A percentile compares a stretch with the other conserved stretches of the same genome.
Evolutionary conservation across 2,113 vertebrate species (phyloP).

Genomic region (Heterotilapia buettikoferi): DNA sequence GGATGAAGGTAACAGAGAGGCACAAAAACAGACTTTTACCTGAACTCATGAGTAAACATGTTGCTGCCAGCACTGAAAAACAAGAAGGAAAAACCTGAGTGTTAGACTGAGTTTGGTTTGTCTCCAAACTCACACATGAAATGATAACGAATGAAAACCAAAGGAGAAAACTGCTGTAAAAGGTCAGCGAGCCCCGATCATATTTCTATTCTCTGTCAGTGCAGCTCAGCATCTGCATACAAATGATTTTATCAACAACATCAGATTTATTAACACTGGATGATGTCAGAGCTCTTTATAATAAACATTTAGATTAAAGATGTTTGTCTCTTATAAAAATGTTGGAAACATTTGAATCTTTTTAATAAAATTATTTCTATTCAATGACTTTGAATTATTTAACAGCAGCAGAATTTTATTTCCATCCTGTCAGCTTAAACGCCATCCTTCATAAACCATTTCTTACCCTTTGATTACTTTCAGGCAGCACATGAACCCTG

Average conservation of each 20-base stretch:
- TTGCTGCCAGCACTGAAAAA: background rate
- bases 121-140: background rate
- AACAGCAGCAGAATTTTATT: background rate
- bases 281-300: background rate
- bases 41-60: background rate
- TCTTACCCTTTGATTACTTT: background rate
- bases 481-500: background rate
- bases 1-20: fast-evolving
- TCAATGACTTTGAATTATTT: background rate
- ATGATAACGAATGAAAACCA: fast-evolving
- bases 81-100: background rate
- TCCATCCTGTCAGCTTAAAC: background rate
- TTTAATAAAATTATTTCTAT: fast-evolving
- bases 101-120: background rate
- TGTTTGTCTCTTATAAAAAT: background rate
- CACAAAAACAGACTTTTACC: background rate
- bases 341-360: background rate
- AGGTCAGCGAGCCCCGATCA: background rate
- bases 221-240: background rate
- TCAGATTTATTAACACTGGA: background rate
- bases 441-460: background rate
- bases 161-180: background rate
- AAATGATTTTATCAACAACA: background rate
- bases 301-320: background rate
- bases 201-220: fast-evolving